A percentile compares a stretch with the other conserved stretches of the same genome.
phyloP scores from a whole-genome alignment of 2,113 vertebrate genomes.

The Terrapene triunguis region DNA sequence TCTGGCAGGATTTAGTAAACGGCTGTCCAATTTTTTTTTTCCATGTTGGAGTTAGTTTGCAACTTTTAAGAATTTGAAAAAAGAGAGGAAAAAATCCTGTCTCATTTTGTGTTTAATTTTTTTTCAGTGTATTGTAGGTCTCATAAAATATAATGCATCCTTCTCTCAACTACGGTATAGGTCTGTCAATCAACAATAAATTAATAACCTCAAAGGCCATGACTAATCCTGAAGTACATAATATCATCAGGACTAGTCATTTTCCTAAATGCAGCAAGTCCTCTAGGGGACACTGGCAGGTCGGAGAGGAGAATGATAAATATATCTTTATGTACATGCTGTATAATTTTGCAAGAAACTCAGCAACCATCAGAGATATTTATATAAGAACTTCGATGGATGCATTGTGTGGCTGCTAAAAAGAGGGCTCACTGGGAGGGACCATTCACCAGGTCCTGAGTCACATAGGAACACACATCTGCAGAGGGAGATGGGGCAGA shows the following conservation, averaged over 20 bases:
- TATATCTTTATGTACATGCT: not conserved
- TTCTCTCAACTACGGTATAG: conserved; percentile 13
- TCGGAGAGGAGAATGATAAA: accelerated
- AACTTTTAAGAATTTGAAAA: conserved; percentile 24
- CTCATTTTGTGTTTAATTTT: not conserved
- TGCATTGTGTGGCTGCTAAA: not conserved
- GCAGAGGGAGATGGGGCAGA: not conserved
- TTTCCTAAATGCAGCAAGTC: not conserved
- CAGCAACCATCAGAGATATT: not conserved
- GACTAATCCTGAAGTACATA: not conserved
- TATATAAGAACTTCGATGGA: accelerated
- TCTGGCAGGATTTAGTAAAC: conserved; percentile 71
- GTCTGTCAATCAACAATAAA: conserved; percentile 19
- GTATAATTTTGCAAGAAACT: not conserved
- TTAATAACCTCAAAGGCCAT: not conserved
- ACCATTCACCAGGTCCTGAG: not conserved
- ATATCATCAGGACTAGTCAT: conserved; percentile 17
- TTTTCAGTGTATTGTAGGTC: not conserved
- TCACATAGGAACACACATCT: accelerated
- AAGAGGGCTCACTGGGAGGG: too few species aligned
- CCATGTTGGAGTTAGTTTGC: conserved; percentile 29
- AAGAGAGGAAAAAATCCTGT: not conserved
- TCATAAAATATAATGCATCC: not conserved
- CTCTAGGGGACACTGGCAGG: not conserved
- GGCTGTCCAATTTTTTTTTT: conserved; percentile 53